Evolutionary conservation across 2,113 vertebrate species (phyloP).

Genomic region (Datnioides undecimradiatus): DNA sequence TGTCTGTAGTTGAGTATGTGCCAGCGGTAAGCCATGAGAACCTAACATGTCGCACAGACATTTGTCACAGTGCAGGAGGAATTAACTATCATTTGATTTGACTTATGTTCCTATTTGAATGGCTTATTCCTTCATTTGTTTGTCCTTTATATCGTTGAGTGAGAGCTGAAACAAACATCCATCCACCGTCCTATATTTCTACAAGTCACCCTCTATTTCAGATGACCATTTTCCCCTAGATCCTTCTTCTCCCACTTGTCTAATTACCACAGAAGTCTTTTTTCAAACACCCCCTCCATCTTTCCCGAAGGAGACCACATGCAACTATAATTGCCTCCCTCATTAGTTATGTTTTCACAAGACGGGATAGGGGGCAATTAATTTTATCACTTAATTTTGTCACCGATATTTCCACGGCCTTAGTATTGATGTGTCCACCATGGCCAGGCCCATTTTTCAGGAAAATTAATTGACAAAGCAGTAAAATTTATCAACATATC

Average conservation of each 20-base stretch:
- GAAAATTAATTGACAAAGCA: constrained; percentile 89
- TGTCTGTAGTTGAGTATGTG: constrained; percentile 91
- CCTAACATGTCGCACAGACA: constrained; percentile 21
- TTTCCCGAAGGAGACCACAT: constrained; percentile 84
- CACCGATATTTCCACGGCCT: constrained; percentile 79
- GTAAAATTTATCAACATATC: constrained; percentile 87
- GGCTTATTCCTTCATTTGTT: constrained; percentile 54
- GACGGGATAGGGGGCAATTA: constrained; percentile 84
- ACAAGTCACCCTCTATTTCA: constrained; percentile 66
- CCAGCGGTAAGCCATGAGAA: constrained; percentile 78
- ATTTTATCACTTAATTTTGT: constrained; percentile 90
- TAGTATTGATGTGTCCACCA: constrained; percentile 82
- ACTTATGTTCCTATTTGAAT: constrained; percentile 60
- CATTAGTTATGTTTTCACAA: constrained; percentile 88
- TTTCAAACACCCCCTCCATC: constrained; percentile 79
- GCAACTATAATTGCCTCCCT: constrained; percentile 88
- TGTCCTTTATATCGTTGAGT: constrained; percentile 55
- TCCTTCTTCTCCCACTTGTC: constrained; percentile 75
- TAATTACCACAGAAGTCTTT: constrained; percentile 81
- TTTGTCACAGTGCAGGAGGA: constrained; percentile 48
- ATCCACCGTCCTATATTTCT: constrained; percentile 50
- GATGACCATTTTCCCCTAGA: constrained; percentile 77
- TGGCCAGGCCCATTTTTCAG: constrained; percentile 81
- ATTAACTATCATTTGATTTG: constrained; percentile 56
- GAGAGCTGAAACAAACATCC: constrained; percentile 67